phyloP scores from a whole-genome alignment of 2,797 vertebrate genomes.

The Champsocephalus esox region DNA sequence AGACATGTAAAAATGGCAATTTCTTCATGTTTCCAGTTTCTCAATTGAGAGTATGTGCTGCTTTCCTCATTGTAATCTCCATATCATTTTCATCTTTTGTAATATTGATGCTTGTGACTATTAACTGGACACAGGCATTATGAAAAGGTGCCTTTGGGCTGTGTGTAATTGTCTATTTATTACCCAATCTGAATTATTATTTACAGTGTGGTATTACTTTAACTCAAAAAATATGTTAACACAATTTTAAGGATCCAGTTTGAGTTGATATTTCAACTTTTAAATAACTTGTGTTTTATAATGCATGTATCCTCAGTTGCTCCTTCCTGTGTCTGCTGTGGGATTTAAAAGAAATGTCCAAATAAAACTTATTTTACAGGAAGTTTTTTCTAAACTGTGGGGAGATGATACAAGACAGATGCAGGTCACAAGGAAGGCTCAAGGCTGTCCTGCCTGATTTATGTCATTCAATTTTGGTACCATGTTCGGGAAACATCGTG shows the following conservation, averaged over 20 bases:
- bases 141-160: no score
- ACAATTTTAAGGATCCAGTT: not conserved
- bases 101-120: not conserved
- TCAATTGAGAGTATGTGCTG: not conserved
- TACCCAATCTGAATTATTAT: no score
- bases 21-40: not conserved
- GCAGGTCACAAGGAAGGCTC: not conserved
- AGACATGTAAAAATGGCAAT: not conserved
- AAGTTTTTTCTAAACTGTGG: constrained; percentile 1
- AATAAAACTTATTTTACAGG: not conserved
- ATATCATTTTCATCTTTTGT: not conserved
- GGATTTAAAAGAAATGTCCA: not conserved
- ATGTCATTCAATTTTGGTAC: not conserved
- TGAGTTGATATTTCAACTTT: not conserved
- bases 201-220: not conserved
- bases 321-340: not conserved
- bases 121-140: not conserved
- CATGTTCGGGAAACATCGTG: not conserved
- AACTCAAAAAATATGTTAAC: not conserved
- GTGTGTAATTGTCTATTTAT: no score
- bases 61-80: not conserved
- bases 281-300: not conserved
- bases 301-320: not conserved
- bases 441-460: constrained; percentile 16
- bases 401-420: constrained; percentile 29